phyloP scores from a whole-genome alignment of 2,797 vertebrate genomes.

The Enteromius anoplus region DNA sequence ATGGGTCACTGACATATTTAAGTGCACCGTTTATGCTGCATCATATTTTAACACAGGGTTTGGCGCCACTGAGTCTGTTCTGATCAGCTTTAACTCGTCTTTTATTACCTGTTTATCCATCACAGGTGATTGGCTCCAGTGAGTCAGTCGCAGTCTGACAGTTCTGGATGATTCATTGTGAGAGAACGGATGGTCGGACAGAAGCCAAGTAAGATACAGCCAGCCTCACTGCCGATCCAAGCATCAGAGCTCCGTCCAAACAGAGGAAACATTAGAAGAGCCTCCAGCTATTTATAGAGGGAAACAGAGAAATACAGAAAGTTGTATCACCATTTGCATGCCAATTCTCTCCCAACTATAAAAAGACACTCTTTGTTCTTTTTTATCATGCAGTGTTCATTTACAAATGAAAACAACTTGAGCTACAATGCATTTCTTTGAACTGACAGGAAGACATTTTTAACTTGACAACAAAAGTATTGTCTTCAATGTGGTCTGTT shows the following conservation, averaged over 20 bases:
- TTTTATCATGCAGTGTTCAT: not conserved
- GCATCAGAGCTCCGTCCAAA: slow-evolving; percentile 25
- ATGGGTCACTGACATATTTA: not conserved
- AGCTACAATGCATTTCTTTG: not conserved
- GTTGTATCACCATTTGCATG: not conserved
- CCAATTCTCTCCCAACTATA: slow-evolving; percentile 17
- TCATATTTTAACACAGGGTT: not conserved
- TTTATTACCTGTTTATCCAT: slow-evolving; percentile 33
- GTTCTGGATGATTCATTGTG: slow-evolving; percentile 23
- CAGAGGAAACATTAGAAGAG: slow-evolving; percentile 21
- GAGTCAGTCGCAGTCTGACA: slow-evolving; percentile 10
- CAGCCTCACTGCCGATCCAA: slow-evolving; percentile 11
- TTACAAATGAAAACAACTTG: not conserved
- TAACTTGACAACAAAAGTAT: slow-evolving; percentile 3
- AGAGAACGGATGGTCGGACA: slow-evolving; percentile 2
- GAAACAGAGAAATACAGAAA: slow-evolving; percentile 9
- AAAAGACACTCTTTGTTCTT: not conserved
- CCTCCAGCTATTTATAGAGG: slow-evolving; percentile 31
- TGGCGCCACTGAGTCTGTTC: not conserved
- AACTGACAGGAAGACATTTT: not conserved
- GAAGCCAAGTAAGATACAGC: slow-evolving; percentile 29
- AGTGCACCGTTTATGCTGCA: not conserved
- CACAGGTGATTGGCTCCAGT: slow-evolving; percentile 35
- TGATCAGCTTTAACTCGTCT: not conserved
- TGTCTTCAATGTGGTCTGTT: slow-evolving; percentile 6